Conservation (phyloP, 2,113 vertebrate genomes). For the Corythornis cristatus region DNA sequence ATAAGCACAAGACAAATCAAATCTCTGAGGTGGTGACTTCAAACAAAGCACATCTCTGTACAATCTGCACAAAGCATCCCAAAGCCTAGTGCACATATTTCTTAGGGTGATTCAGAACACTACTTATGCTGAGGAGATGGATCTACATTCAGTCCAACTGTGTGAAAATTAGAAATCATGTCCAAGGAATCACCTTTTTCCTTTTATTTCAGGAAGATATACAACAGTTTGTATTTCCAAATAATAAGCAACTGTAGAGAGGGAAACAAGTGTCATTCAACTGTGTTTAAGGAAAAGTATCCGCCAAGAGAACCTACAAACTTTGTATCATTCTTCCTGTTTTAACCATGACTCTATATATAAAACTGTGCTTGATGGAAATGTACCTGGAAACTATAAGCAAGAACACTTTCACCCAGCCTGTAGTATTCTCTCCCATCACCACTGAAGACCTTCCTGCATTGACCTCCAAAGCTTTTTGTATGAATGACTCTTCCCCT, state of each 20-base stretch:
- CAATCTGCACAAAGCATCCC: neutral
- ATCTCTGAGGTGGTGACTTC: neutral
- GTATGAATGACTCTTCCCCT: constrained; percentile 86
- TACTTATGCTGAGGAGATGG: neutral
- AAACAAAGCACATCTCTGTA: neutral
- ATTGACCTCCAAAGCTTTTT: constrained; percentile 89
- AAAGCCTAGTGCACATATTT: neutral
- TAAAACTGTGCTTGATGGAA: neutral
- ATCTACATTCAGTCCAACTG: neutral
- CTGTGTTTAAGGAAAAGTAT: accelerated
- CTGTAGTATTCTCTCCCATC: constrained; percentile 80
- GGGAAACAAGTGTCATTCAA: neutral
- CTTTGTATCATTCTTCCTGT: neutral
- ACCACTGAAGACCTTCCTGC: constrained; percentile 87
- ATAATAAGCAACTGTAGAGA: neutral
- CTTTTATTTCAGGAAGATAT: neutral
- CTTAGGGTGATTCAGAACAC: neutral
- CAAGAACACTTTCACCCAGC: constrained; percentile 87
- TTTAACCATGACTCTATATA: neutral
- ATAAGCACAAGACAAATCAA: neutral
- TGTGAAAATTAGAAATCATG: neutral
- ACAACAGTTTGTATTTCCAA: neutral
- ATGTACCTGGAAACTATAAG: constrained; percentile 89
- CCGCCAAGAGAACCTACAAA: neutral
- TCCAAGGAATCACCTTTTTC: neutral